Base-by-base conservation (phyloP, 2,797 vertebrate genomes). In the Diglossa cyanea region DNA sequence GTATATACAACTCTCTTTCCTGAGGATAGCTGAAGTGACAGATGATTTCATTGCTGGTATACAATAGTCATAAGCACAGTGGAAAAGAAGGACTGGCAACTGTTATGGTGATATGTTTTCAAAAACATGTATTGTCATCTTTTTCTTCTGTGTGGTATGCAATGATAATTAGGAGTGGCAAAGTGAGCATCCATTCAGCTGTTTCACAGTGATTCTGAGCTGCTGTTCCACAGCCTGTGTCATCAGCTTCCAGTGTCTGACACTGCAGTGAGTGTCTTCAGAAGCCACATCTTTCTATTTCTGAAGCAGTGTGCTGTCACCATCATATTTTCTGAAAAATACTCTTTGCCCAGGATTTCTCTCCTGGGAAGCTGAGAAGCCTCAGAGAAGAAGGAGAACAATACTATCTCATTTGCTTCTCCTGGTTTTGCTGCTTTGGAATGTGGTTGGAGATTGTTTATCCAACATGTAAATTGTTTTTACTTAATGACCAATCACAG, bases 51-150 rank as follows among this genome's bases (percentile, higher is more conserved):
- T 90, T 96, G 85, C 67, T 91, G 80, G 5, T 93, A 55, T 78
- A 95, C 87, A 95, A 93, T 88, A 93, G 79, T 51, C 66, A 50
- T 55, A 90, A 95, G n/a, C 54, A 91, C 87, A 95, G 86, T 76
- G 85, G 87, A 76, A 90, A 91, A 93, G 73, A 86, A 80, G 37
- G 70, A 72, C 72, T 84, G 62, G 82, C 73, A 94, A 88, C 85
- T 88, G 82, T 87, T 95, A 44, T 40, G 66, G 85, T 55, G 63
- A 63, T 93, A 60, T 10, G 48, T 91, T 94, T 95, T 90, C 82
- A 76, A 70, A 91, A 94, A 60, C 93, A 57, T n/a, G 40, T 91
- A 33, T 84, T 86, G 82, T 91, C 66, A 54, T 94, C 79, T 75
- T 55, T 72, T 73, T 68, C 67, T 92, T 84, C 62, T 80, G 48